Base-by-base conservation (phyloP, 2,888 invertebrate species). In the Pimpla rufipes region DNA sequence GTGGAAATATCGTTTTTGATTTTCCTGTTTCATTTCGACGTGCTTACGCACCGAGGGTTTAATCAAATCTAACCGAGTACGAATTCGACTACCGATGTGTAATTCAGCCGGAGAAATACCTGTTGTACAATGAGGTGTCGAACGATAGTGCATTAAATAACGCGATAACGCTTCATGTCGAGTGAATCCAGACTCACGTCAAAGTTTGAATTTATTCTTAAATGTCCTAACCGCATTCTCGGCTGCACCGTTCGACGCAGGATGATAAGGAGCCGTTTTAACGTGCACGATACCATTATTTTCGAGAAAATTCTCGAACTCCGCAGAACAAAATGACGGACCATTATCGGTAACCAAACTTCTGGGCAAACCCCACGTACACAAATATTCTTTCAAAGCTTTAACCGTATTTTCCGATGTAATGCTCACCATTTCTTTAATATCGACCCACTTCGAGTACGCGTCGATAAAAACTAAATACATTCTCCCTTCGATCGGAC, bases 241-340 rank as follows among this genome's bases (percentile, higher is more conserved):
- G 0, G 81, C 78, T 5, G 79, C 79, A 2, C 81, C 81, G 52
- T 84, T 81, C 0, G 74, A 81, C 18, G 75, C 75, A 8, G 79
- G 84, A 35, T 81, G 79, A 23, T 79, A 84, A 7, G 79, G 71
- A 7, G 84, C 52, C 6, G 84, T 68, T 16, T 40, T 50, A 16
- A 67, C 18, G 29, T 81, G 68, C 0, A 29, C 18, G 2, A 84
- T 75, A 1, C 23, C 45, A 47, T 66, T 52, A 10, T 3, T 29
- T 13, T 62, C 40, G 3, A 64, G 50, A 45, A 81, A 79, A 0
- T 47, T 13, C 7, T 37, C 13, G 67, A 81, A 84, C 2, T 70
- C 52, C 0, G 67, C 47, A 0, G 64, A 75, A 0, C n/a, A 16
- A 21, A 81, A 59, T n/a, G 40, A 66, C 6, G 62, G 52, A 6